Base-by-base conservation (phyloP, 2,888 invertebrate species). In the Drosophila imparisetae region DNA sequence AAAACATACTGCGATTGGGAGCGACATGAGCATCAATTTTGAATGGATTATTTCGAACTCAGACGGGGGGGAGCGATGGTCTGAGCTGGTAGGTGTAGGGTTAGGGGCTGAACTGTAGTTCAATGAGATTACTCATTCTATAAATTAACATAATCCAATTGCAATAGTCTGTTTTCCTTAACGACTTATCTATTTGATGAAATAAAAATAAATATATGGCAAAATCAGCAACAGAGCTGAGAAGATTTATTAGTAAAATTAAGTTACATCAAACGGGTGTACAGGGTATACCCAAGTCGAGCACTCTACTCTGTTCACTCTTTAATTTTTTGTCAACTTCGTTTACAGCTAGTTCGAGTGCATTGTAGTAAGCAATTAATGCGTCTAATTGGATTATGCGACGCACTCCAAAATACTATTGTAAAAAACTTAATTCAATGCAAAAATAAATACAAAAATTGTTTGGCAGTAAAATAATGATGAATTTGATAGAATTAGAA, bases 361-460 rank as follows among this genome's bases (percentile, higher is more conserved):
- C 52, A 50, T 64, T 81, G 66, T 58, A 48, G 61, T 78, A 54
- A 78, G 55, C 64, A 53, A 78, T 81, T 52, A 42, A 81, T 54
- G 62, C 34, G 29, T 11, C 58, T 59, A 81, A 72, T 81, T 66
- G 63, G 63, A 80, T 80, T 76, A 69, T 58, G 52, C 53, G 48
- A n/a, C 18, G 36, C 53, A 66, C 58, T 58, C 58, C 34, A 29
- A 74, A 32, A 42, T 36, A 48, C 30, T 49, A 13, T 67, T 29
- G 15, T 5, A 29, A 64, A 27, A 75, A 45, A 6, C 15, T 0
- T 15, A 36, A 40, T 40, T 24, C 36, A 58, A 45, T 42, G 2
- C 29, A 36, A 72, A 53, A 52, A 53, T 2, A 13, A 13, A 10
- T 15, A 7, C 29, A 36, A 70, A 71, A 24, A 30, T 11, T 24